Base-by-base conservation (phyloP, 2,888 invertebrate genomes). In the Conistra vaccinii region DNA sequence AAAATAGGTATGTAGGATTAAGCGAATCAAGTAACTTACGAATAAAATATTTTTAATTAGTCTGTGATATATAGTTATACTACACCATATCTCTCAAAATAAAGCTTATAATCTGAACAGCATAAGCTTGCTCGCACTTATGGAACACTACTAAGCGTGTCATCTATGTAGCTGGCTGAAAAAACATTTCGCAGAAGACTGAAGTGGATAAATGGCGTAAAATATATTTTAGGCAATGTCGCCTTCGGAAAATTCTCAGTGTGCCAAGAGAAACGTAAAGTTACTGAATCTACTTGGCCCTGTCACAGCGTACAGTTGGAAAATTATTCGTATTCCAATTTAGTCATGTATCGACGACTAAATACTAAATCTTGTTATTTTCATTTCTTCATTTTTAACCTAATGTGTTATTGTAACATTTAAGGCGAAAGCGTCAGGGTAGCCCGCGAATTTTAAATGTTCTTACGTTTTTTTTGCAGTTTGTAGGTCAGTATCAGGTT, bases 121-220 rank as follows among this genome's bases (percentile, higher is more conserved):
- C 35, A 26, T 6, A 12, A 39, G 17, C 26, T 29, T 23, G 26
- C 5, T 42, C 57, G 9, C 68, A 29, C 42, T 32, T 20, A 29
- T 29, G 7, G 55, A 23, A n/a, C 17, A 42, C 10, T 62, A 29
- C 65, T 39, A 35, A 32, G 32, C 51, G 42, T 55, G 17, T 66
- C 23, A n/a, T 51, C 23, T 70, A 35, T 29, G 29, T 57, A 3
- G 29, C 3, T n/a, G 17, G 12, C 42, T 45, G n/a, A 17, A 72
- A 67, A 67, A 67, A 45, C 68, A 71, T 68, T 57, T 57, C 20
- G 20, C 10, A 32, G 20, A 35, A 48, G 9, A 48, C 35, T 48
- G 23, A 35, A 45, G 35, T 69, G 45, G 26, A 57, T 57, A 68
- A 72, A 63, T 35, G 55, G 45, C 42, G 68, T 45, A 14, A 45